Evolutionary conservation across 2,888 invertebrate genomes (phyloP).

Genomic region (Junonia oenone): DNA sequence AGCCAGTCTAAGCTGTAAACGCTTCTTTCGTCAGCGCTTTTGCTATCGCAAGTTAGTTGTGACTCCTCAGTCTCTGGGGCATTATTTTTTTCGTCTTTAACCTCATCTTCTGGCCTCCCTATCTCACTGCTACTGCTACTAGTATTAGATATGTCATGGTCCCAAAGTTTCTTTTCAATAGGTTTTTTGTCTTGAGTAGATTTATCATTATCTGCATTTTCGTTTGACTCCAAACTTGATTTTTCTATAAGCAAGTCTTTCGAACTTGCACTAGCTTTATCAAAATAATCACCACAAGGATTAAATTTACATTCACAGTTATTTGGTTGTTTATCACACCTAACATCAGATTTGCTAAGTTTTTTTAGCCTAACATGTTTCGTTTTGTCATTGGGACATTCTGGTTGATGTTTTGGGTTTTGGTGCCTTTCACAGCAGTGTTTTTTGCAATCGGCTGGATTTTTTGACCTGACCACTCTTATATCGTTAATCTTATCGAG

Average conservation of each 20-base stretch:
- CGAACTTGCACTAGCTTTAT: constrained; percentile 84
- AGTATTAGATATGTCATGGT: constrained; percentile 79
- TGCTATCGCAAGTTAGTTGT: constrained; percentile 55
- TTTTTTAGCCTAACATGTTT: constrained; percentile 71
- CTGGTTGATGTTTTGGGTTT: constrained; percentile 44
- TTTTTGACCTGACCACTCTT: constrained; percentile 62
- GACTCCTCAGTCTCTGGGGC: constrained; percentile 58
- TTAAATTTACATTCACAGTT: constrained; percentile 59
- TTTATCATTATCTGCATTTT: constrained; percentile 56
- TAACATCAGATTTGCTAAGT: constrained; percentile 50
- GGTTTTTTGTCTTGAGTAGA: constrained; percentile 45
- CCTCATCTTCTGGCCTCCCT: constrained; percentile 45
- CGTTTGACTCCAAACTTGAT: constrained; percentile 74
- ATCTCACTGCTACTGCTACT: constrained; percentile 78
- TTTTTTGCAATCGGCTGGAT: constrained; percentile 56
- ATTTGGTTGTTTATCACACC: constrained; percentile 42
- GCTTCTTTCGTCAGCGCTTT: constrained; percentile 66
- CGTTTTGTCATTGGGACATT: constrained; percentile 56
- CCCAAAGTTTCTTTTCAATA: constrained; percentile 64
- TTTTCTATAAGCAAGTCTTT: constrained; percentile 84
- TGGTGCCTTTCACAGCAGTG: constrained; percentile 59
- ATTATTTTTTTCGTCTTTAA: constrained; percentile 41
- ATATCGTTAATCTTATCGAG: constrained; percentile 75
- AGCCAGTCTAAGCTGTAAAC: constrained; percentile 73
- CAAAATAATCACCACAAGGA: constrained; percentile 68